phyloP scores from a whole-genome alignment of 2,797 vertebrate species.

The Pseudotriccus pelzelni region DNA sequence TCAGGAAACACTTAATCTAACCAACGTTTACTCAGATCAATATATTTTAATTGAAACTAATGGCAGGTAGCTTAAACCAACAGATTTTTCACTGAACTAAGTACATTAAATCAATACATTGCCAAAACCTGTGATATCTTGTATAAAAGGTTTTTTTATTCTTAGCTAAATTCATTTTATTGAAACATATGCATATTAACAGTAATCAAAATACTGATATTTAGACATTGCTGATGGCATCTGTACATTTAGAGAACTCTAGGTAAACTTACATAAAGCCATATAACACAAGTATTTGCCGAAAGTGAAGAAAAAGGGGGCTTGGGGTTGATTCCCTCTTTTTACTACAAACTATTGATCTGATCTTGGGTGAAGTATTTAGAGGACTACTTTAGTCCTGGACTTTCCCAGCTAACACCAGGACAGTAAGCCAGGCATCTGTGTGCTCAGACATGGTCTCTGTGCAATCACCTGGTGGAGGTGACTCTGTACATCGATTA shows the following conservation, averaged over 20 bases:
- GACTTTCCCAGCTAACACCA: background rate
- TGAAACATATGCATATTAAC: constrained; percentile 34
- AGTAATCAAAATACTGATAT: constrained; percentile 34
- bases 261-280: background rate
- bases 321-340: background rate
- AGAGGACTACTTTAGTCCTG: background rate
- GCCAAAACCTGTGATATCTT: constrained; percentile 70
- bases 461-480: background rate
- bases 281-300: background rate
- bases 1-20: constrained; percentile 73
- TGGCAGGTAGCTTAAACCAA: constrained; percentile 75
- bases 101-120: constrained; percentile 77
- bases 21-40: constrained; percentile 74
- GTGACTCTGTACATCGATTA: background rate
- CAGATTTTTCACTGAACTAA: constrained; percentile 73
- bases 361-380: background rate
- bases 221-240: background rate
- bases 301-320: background rate
- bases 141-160: constrained; percentile 70
- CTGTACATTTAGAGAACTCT: background rate
- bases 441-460: background rate
- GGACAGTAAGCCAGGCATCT: background rate
- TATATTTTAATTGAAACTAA: constrained; percentile 82
- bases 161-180: constrained; percentile 67
- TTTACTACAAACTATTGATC: background rate